phyloP scores from a whole-genome alignment of 2,113 vertebrate species.

The Serilophus lunatus region DNA sequence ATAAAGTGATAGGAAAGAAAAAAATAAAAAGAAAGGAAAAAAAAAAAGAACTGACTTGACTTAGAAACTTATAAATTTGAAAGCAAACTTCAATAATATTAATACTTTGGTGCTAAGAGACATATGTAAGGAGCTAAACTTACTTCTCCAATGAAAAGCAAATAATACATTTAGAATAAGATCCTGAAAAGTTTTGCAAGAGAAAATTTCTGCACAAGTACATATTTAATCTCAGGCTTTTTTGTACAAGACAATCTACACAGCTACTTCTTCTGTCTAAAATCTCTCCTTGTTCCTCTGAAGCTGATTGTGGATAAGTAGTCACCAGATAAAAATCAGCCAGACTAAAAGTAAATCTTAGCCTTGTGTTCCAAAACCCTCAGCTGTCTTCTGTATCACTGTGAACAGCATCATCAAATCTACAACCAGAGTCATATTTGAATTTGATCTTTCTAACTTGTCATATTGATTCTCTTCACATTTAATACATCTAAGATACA shows the following conservation, averaged over 20 bases:
- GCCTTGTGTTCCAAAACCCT: not conserved
- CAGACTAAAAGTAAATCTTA: not conserved
- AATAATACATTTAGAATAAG: not conserved
- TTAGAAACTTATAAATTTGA: not conserved
- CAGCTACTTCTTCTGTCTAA: not conserved
- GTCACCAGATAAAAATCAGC: not conserved
- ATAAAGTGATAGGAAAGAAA: not conserved
- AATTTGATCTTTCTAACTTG: not conserved
- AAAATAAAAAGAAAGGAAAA: not conserved
- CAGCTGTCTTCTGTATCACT: not conserved
- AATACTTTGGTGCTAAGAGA: not conserved
- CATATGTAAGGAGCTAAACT: not conserved
- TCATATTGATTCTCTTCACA: rapidly evolving
- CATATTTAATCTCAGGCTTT: not conserved
- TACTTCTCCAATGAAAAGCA: not conserved
- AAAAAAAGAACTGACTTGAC: no score
- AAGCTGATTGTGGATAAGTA: not conserved
- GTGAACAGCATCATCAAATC: not conserved
- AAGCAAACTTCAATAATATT: not conserved
- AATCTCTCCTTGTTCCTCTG: not conserved
- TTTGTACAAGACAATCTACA: not conserved
- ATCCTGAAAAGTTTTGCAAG: not conserved
- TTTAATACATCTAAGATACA: not conserved
- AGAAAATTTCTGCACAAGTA: not conserved
- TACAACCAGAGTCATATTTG: not conserved